A percentile compares a stretch with the other conserved stretches of the same genome.
Conservation (phyloP, 2,797 vertebrate genomes). For the Gymnoscopelus microlampas region DNA sequence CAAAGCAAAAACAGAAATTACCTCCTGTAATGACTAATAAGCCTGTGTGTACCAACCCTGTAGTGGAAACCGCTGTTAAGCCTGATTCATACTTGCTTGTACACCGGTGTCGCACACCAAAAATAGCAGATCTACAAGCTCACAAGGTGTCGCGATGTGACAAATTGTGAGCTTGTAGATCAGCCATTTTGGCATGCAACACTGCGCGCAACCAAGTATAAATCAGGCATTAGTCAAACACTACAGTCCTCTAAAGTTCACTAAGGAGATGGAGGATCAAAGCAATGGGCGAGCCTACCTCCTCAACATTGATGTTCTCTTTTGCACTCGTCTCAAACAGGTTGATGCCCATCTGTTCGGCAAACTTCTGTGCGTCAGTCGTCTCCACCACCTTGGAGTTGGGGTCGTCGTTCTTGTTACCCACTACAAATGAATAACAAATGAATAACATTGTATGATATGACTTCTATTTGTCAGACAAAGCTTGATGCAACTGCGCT, state of each 20-base stretch:
- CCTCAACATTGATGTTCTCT: constrained; percentile 98
- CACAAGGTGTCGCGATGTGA: no score
- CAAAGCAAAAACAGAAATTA: not conserved
- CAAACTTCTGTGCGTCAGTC: constrained; percentile 97
- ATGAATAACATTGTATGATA: not conserved
- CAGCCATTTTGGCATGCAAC: no score
- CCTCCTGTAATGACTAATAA: not conserved
- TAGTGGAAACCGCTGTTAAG: not conserved
- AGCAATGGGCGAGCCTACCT: constrained; percentile 78
- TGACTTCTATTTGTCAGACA: no score
- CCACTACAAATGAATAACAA: constrained; percentile 80
- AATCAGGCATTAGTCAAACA: no score
- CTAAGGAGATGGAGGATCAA: not conserved
- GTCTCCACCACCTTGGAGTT: constrained; percentile 98
- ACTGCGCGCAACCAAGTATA: no score
- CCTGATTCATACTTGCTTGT: no score
- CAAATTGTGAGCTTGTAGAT: no score
- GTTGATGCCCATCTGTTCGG: constrained; percentile 98
- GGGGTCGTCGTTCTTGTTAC: constrained; percentile 98
- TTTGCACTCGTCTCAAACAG: constrained; percentile 99
- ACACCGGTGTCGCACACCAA: no score
- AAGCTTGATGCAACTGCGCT: not conserved
- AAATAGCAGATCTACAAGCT: no score
- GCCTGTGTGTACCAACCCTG: constrained; percentile 20
- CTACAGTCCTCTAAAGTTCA: no score